Conservation (phyloP, 2,113 vertebrate species). For the Dendropsophus ebraccatus region DNA sequence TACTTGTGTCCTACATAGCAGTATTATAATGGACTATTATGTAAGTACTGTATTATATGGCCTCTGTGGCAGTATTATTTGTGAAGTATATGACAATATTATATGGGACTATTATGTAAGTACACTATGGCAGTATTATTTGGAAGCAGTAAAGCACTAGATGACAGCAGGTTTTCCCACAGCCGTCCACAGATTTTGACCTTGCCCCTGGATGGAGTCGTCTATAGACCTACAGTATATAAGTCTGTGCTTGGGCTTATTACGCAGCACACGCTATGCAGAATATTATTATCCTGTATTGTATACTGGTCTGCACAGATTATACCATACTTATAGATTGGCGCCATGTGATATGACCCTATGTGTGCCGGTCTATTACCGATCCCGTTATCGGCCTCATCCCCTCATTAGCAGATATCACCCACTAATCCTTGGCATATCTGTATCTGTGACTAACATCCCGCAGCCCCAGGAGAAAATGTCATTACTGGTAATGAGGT, state of each 20-base stretch:
- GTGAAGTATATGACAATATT: not conserved
- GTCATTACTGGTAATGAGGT: constrained; percentile 29
- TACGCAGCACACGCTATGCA: too few relatives aligned
- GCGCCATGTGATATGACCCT: too few relatives aligned
- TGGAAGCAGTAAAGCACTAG: not conserved
- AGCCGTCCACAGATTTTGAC: too few relatives aligned
- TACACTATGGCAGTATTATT: not conserved
- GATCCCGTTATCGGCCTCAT: not conserved
- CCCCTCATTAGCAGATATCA: not conserved
- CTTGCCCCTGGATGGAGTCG: too few relatives aligned
- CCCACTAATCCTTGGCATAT: constrained; percentile 1
- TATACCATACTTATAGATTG: too few relatives aligned
- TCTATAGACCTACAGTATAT: too few relatives aligned
- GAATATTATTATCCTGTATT: too few relatives aligned
- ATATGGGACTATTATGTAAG: not conserved
- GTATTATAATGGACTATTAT: too few relatives aligned
- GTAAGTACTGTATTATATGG: too few relatives aligned
- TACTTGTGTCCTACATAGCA: too few relatives aligned
- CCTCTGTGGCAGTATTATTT: not conserved
- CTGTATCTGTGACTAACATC: constrained; percentile 27
- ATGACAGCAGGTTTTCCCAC: not conserved
- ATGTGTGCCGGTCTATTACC: not conserved
- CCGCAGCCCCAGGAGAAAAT: not conserved
- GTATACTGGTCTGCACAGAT: too few relatives aligned
- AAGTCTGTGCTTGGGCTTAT: too few relatives aligned